Evolutionary conservation across 2,113 vertebrate species (phyloP), one percentile per base, ranked within the genome.

Genomic region (Ceyx margarethae): DNA sequence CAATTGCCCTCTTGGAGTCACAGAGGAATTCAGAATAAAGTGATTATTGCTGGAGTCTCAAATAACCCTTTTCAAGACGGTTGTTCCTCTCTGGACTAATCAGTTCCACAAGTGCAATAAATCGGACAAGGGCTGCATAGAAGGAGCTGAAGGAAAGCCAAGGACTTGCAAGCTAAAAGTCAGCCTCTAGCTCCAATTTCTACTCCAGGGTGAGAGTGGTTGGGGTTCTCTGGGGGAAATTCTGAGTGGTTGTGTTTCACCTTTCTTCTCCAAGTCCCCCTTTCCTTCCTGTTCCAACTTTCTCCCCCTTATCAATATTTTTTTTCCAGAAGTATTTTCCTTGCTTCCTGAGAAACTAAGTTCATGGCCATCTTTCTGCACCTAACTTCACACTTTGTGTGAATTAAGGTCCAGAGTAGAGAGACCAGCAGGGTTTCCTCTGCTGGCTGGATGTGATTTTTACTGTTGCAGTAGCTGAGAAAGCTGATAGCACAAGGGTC

Each of bases 81-180:
- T 82, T 60, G 61, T 46, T 91, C 61, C 51, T 83, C 77, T 53
- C 73, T 11, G 58, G 77, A 16, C 67, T 93, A 86, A 93, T 93
- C 81, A 80, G n/a, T 91, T 95, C 85, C 88, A 85, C 67, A 75
- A 89, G 62, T 33, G 88, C 73, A 72, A 86, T 72, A 89, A 80
- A 83, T 83, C 17, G 85, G 88, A 81, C 72, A 89, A 89, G 81
- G 75, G 80, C 45, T 88, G 84, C 85, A 79, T 23, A 82, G 84
- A 86, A 16, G 42, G n/a, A 82, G 51, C 53, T 83, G 85, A 91
- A 75, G 77, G 67, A 61, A 83, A 83, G 57, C 81, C 77, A 85
- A 79, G n/a, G 26, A 37, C 28, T 85, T 69, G 42, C 51, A 51
- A 54, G 45, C 66, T 82, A 46, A 83, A 75, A 46, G 28, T 37